Percentiles rank a stretch among this genome's conserved stretches.
Conservation (phyloP, 2,888 invertebrate genomes). For the Perdita meconis region DNA sequence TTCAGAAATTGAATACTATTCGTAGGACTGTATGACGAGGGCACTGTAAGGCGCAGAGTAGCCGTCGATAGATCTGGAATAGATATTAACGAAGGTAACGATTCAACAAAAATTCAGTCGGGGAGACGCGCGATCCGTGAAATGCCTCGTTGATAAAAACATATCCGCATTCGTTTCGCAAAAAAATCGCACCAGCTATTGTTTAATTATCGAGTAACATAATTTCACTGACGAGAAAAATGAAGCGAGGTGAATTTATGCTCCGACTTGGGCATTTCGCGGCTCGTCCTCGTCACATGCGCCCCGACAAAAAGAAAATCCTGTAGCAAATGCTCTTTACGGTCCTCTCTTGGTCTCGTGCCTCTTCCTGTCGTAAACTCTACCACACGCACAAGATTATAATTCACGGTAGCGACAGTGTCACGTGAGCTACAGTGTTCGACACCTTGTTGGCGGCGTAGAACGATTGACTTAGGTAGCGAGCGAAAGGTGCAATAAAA, state of each 20-base stretch:
- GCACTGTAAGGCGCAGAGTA: constrained; percentile 85
- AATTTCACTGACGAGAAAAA: constrained; percentile 11
- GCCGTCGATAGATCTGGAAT: constrained; percentile 86
- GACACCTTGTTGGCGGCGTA: constrained; percentile 78
- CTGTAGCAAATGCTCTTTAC: constrained; percentile 77
- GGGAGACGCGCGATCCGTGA: constrained; percentile 62
- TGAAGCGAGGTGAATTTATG: constrained; percentile 37
- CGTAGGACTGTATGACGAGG: constrained; percentile 82
- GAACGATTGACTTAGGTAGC: constrained; percentile 42
- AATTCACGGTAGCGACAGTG: constrained; percentile 60
- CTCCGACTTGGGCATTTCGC: constrained; percentile 49
- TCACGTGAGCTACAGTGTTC: constrained; percentile 67
- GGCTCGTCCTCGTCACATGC: constrained; percentile 44
- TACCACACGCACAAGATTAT: constrained; percentile 67
- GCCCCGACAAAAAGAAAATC: constrained; percentile 64
- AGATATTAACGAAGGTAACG: constrained; percentile 86
- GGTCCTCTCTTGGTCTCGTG: constrained; percentile 77
- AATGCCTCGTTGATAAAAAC: constrained; percentile 32
- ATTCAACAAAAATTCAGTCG: constrained; percentile 65
- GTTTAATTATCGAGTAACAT: not conserved
- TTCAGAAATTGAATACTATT: constrained; percentile 76
- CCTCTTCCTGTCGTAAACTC: constrained; percentile 67
- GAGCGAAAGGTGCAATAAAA: constrained; percentile 41
- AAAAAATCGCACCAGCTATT: not conserved
- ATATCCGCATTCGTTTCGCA: not conserved